Percentiles rank a stretch among this genome's conserved stretches.
These are phyloP conservation scores for Eulacestoma nigropectus DNA, from an alignment of 2,113 vertebrate species.

Conservation along the genomic window DNA sequence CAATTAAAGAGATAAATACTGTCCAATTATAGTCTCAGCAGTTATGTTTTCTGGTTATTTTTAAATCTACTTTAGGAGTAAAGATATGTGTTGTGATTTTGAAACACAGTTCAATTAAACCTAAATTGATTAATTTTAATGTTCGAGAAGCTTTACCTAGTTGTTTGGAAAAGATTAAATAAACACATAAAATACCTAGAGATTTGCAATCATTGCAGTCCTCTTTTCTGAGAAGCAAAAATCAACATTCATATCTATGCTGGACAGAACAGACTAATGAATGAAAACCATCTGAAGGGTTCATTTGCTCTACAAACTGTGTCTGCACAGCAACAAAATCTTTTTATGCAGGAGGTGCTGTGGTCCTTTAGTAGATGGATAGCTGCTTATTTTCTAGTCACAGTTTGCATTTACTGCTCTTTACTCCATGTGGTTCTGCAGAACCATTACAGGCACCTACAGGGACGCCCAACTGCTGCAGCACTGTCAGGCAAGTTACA, in stretches of 20 bases:
- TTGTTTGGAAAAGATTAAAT: not conserved
- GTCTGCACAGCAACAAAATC: not conserved
- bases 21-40: not conserved
- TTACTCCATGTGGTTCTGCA: not conserved
- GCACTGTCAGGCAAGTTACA: not conserved
- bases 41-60: not conserved
- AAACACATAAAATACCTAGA: not conserved
- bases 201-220: not conserved
- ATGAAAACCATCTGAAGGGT: not conserved
- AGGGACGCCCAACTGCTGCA: not conserved
- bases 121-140: conserved; percentile 4
- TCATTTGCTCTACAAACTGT: not conserved
- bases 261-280: not conserved
- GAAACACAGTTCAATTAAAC: not conserved
- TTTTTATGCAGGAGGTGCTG: not conserved
- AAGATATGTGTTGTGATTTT: not conserved
- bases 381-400: not conserved
- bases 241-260: not conserved
- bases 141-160: not conserved
- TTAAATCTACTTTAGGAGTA: not conserved
- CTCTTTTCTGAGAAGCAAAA: not conserved
- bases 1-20: not conserved
- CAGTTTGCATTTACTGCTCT: not conserved
- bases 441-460: not conserved
- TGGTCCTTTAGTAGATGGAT: not conserved